Conservation (phyloP, 30 jellyfish, hydroid and myxozoan species). For the Cassiopea andromeda region DNA sequence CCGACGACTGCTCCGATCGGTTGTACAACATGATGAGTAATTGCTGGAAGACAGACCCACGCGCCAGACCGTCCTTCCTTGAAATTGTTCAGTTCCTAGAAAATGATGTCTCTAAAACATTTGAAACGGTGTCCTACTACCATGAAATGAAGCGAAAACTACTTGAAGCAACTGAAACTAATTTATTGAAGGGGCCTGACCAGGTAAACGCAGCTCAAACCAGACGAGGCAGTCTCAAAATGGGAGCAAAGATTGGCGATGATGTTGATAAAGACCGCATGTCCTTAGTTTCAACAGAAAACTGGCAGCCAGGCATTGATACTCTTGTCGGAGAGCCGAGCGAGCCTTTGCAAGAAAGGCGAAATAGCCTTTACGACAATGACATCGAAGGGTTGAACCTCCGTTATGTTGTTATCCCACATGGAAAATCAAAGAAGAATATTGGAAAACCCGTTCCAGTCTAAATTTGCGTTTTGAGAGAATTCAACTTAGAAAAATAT, state of each 20-base stretch:
- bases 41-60: conserved; percentile 93
- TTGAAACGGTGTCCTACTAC: conserved; percentile 77
- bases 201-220: conserved; percentile 42
- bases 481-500: too few species aligned
- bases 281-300: conserved; percentile 83
- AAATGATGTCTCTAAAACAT: conserved; percentile 81
- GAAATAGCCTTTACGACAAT: conserved; percentile 79
- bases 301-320: conserved; percentile 81
- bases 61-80: conserved; percentile 86
- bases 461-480: neutral
- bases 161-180: conserved; percentile 81
- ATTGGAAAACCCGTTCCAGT: conserved; percentile 69
- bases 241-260: conserved; percentile 35
- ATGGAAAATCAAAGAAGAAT: conserved; percentile 31
- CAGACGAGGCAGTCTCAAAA: conserved; percentile 63
- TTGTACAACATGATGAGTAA: conserved; percentile 81
- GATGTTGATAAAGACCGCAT: conserved; percentile 42
- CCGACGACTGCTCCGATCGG: conserved; percentile 86
- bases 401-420: conserved; percentile 74
- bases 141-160: conserved; percentile 91
- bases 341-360: conserved; percentile 40
- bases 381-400: conserved; percentile 70
- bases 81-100: conserved; percentile 88
- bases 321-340: conserved; percentile 7
- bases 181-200: conserved; percentile 64